Conservation (phyloP, 2,888 invertebrate genomes). For the Polia nebulosa region DNA sequence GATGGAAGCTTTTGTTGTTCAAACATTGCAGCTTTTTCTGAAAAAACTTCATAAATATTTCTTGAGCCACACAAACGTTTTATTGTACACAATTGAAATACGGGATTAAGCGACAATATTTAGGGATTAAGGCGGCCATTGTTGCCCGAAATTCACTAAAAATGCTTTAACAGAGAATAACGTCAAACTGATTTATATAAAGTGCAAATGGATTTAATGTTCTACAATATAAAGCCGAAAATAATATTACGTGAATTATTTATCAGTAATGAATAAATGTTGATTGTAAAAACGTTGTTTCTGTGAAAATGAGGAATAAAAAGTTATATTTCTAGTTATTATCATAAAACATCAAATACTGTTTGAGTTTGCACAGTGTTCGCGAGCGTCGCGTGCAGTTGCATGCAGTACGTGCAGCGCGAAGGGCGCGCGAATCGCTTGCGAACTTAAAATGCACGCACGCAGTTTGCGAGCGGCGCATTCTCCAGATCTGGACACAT, state of each 20-base stretch:
- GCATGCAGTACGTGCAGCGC: no score
- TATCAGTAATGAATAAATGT: neutral
- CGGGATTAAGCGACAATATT: slow-evolving; percentile 33
- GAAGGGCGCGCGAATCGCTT: no score
- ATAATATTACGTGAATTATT: neutral
- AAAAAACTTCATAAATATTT: slow-evolving; percentile 22
- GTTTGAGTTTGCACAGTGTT: no score
- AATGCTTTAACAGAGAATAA: slow-evolving; percentile 14
- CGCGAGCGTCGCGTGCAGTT: no score
- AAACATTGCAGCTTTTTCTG: slow-evolving; percentile 6
- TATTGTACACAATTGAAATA: slow-evolving; percentile 31
- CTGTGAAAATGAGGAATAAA: neutral
- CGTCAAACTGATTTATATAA: slow-evolving; percentile 23
- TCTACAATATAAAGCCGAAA: slow-evolving; percentile 1
- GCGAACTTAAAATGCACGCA: no score
- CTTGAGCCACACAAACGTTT: slow-evolving; percentile 19
- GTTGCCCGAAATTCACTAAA: slow-evolving; percentile 20
- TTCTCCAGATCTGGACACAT: no score
- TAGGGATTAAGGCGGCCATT: slow-evolving; percentile 28
- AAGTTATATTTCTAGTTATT: no score
- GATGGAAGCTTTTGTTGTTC: slow-evolving; percentile 13
- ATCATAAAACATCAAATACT: no score
- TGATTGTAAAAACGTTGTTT: neutral
- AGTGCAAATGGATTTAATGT: slow-evolving; percentile 22
- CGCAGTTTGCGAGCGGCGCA: no score